These are phyloP conservation scores for Cryptus viduatorius DNA, from an alignment of 2,888 invertebrate species.

Conservation along the genomic window DNA sequence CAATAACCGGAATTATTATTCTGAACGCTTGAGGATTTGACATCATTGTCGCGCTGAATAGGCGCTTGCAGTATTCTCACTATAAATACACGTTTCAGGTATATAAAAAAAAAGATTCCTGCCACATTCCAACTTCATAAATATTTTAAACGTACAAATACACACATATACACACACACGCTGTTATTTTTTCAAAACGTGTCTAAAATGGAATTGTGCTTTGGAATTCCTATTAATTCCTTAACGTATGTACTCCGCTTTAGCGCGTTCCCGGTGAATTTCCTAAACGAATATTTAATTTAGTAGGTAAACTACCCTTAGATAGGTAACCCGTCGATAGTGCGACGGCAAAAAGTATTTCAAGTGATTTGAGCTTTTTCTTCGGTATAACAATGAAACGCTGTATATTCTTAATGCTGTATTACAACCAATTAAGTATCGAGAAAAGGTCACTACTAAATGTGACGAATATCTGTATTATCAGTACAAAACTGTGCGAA, in stretches of 20 bases:
- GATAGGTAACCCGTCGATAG: constrained; percentile 31
- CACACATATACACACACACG: constrained; percentile 16
- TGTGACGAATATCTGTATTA: constrained; percentile 40
- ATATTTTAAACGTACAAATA: constrained; percentile 10
- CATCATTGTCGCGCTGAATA: constrained; percentile 17
- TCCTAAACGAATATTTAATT: constrained; percentile 29
- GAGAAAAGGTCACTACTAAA: constrained; percentile 13
- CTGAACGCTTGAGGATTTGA: constrained; percentile 55
- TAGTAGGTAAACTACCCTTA: constrained; percentile 30
- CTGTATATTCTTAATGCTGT: constrained; percentile 50
- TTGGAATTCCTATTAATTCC: constrained; percentile 12
- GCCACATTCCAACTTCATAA: constrained; percentile 41
- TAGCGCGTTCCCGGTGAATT: constrained; percentile 3
- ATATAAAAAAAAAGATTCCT: constrained; percentile 18
- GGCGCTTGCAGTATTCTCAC: constrained; percentile 50
- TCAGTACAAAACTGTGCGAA: constrained; percentile 55
- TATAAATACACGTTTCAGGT: constrained; percentile 10
- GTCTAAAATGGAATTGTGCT: constrained; percentile 54
- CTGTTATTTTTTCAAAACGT: constrained; percentile 40
- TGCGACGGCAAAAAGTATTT: constrained; percentile 34
- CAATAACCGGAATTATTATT: constrained; percentile 39
- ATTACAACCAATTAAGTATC: constrained; percentile 48
- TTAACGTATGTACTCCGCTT: constrained; percentile 37
- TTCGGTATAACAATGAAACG: constrained; percentile 13
- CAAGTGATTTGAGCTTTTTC: constrained; percentile 23